A percentile compares a stretch with the other conserved stretches of the same genome.
Conservation (phyloP, 1,140 invertebrate species). For the Penaeus chinensis region DNA sequence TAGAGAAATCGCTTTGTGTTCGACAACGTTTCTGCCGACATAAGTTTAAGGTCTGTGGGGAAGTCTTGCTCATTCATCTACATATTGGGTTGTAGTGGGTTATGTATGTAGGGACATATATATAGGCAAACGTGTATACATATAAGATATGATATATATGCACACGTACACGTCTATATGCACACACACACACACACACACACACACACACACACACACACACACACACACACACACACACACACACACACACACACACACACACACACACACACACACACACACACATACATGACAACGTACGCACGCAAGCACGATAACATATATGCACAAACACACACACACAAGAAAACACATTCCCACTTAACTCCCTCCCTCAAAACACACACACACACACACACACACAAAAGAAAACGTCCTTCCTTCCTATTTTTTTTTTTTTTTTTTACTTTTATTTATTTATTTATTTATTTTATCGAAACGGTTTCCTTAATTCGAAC, state of each 20-base stretch:
- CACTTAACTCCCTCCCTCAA: no score
- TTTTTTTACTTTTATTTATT: no score
- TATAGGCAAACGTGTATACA: conserved; percentile 2
- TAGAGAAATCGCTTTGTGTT: no score
- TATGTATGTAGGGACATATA: neutral
- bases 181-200: conserved; percentile 5
- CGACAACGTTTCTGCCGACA: no score
- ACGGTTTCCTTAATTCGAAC: no score
- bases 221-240: conserved; percentile 8
- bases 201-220: conserved; percentile 4
- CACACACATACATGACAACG: neutral
- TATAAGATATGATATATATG: neutral
- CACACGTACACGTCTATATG: neutral
- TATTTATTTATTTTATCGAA: no score
- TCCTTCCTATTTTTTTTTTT: neutral
- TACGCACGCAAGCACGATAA: neutral
- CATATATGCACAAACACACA: no score
- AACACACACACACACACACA: neutral
- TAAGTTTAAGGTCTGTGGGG: no score
- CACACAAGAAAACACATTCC: no score
- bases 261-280: neutral
- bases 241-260: conserved; percentile 6
- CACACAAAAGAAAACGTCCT: neutral
- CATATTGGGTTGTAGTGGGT: no score
- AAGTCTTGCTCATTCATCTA: no score